Evolutionary conservation across 1,140 invertebrate genomes (phyloP).

Genomic region (Physella acuta): DNA sequence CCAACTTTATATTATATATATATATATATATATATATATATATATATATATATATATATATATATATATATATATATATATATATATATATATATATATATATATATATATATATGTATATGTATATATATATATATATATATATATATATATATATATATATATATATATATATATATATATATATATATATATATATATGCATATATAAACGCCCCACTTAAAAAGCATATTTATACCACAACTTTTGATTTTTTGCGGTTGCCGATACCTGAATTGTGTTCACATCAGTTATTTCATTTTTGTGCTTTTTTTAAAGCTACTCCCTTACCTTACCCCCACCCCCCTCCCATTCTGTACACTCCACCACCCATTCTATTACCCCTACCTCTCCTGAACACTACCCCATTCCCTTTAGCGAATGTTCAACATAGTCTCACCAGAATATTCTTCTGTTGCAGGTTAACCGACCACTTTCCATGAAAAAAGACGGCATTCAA

Average conservation of each 20-base stretch:
- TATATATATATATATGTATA: not conserved
- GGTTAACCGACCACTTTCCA: conserved; percentile 78
- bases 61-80: not conserved
- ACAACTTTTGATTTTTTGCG: not conserved
- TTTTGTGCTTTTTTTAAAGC: no score
- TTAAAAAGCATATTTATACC: not conserved
- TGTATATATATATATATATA: not conserved
- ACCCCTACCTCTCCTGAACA: not conserved
- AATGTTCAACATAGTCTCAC: not conserved
- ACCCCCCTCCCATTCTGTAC: not conserved
- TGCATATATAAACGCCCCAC: not conserved
- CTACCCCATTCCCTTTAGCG: not conserved
- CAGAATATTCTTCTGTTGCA: conserved; percentile 33
- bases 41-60: not conserved
- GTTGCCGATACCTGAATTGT: no score
- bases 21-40: not conserved
- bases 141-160: not conserved
- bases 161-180: not conserved
- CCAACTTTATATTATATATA: not conserved
- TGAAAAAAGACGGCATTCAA: conserved; percentile 96
- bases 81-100: not conserved
- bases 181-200: not conserved
- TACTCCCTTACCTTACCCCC: not conserved
- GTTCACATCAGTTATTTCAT: no score
- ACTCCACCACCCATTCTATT: not conserved